phyloP scores from a whole-genome alignment of 2,888 invertebrate species.

The Acanthosepion pharaonis region DNA sequence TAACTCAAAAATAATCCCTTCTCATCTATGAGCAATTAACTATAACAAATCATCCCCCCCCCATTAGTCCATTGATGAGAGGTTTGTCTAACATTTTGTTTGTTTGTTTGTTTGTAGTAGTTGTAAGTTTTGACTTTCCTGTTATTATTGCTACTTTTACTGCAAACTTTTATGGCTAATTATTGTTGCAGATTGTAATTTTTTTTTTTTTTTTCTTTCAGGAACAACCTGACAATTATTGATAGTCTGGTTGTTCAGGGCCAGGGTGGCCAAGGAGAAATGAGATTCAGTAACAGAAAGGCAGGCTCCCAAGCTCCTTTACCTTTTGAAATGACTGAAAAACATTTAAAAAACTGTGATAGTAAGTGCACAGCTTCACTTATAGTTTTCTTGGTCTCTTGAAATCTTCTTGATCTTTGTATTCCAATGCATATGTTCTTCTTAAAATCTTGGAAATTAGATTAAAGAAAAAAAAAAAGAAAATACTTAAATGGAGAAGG shows the following conservation, averaged over 20 bases:
- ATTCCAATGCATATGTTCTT: neutral
- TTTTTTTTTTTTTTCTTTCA: slow-evolving; percentile 70
- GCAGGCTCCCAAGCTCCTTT: slow-evolving; percentile 85
- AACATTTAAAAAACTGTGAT: slow-evolving; percentile 80
- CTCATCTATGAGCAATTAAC: no score
- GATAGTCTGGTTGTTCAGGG: slow-evolving; percentile 89
- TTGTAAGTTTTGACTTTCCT: neutral
- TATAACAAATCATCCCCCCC: no score
- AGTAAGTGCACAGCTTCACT: slow-evolving; percentile 64
- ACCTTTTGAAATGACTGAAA: slow-evolving; percentile 86
- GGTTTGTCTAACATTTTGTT: neutral
- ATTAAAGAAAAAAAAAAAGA: neutral
- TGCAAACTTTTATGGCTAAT: slow-evolving; percentile 46
- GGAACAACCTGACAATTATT: slow-evolving; percentile 94
- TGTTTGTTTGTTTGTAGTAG: neutral
- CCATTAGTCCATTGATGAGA: no score
- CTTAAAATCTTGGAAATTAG: neutral
- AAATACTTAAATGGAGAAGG: neutral
- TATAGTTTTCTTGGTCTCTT: neutral
- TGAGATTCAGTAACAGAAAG: slow-evolving; percentile 90
- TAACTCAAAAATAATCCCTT: no score
- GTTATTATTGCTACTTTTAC: neutral
- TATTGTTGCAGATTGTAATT: neutral
- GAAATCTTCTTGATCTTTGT: neutral
- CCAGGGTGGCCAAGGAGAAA: slow-evolving; percentile 88